A percentile compares a stretch with the other conserved stretches of the same genome.
These are phyloP conservation scores for Thamnaconus septentrionalis DNA, from an alignment of 2,113 vertebrate species.

Conservation along the genomic window DNA sequence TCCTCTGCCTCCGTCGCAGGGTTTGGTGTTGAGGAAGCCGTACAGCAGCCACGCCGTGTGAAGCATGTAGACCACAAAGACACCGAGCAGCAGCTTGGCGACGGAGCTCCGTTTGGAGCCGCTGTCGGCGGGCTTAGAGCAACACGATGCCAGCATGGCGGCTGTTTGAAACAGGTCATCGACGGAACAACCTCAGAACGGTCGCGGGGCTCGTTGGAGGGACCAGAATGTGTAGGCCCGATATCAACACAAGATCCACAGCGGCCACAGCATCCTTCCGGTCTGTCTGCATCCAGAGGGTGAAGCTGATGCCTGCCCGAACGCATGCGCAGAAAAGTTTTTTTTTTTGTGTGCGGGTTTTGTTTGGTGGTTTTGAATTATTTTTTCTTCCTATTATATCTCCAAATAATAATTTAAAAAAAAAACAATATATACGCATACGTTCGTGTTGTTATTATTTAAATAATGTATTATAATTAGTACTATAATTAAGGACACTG, in stretches of 20 bases:
- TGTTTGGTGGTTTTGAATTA: not conserved
- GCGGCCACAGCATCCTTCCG: conserved; percentile 59
- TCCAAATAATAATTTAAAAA: too few species aligned
- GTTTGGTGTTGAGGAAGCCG: conserved; percentile 90
- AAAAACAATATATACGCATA: too few species aligned
- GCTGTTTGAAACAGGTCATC: not conserved
- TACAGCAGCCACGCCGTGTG: conserved; percentile 97
- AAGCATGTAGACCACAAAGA: conserved; percentile 88
- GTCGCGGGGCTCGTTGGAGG: not conserved
- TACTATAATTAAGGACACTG: too few species aligned
- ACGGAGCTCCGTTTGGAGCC: conserved; percentile 77
- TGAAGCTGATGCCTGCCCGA: conserved; percentile 4
- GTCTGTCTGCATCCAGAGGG: conserved; percentile 25
- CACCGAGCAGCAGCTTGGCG: conserved; percentile 87
- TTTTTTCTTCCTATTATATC: too few species aligned
- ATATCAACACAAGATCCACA: conserved; percentile 7
- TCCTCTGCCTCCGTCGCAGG: conserved; percentile 75
- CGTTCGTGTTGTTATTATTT: too few species aligned
- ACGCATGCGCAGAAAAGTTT: not conserved
- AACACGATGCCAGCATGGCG: conserved; percentile 74
- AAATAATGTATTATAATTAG: too few species aligned
- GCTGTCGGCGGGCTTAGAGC: conserved; percentile 59
- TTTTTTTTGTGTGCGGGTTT: not conserved
- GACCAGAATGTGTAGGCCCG: too few species aligned
- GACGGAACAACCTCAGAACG: not conserved